Evolutionary conservation across 2,113 vertebrate genomes (phyloP).

Genomic region (Galeopterus variegatus): DNA sequence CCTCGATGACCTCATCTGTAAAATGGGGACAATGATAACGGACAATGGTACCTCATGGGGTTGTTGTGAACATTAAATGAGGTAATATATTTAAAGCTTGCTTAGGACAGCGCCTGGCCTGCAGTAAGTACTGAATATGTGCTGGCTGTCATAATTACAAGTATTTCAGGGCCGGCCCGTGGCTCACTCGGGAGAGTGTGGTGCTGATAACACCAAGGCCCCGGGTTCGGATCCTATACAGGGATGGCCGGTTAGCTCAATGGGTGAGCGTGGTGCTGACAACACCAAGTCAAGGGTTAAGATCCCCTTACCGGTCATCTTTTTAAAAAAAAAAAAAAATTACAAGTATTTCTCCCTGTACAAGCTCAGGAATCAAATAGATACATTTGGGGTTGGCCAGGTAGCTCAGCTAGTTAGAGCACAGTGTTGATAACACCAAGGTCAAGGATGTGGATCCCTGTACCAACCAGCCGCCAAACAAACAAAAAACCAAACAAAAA

Average conservation of each 20-base stretch:
- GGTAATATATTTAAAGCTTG: constrained; percentile 1
- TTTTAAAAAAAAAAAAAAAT: not conserved
- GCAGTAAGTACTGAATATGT: not conserved
- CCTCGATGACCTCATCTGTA: constrained; percentile 37
- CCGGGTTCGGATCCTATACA: no score
- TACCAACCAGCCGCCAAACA: no score
- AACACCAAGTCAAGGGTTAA: no score
- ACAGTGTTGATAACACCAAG: no score
- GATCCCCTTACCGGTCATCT: no score
- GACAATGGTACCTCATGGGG: not conserved
- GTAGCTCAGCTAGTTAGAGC: no score
- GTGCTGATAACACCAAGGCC: no score
- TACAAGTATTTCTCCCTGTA: constrained; percentile 3
- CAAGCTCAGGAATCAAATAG: constrained; percentile 21
- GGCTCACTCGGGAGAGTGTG: no score
- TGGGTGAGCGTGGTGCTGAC: no score
- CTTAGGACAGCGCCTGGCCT: not conserved
- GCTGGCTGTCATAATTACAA: constrained; percentile 5
- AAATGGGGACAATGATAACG: constrained; percentile 28
- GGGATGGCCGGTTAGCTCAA: no score
- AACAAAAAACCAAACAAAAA: not conserved
- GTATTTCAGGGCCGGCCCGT: not conserved
- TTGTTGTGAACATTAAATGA: not conserved
- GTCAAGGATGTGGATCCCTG: no score
- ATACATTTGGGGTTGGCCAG: not conserved